Percentiles rank a stretch among this genome's conserved stretches.
phyloP scores from a whole-genome alignment of 1,140 invertebrate genomes.

The Cotesia chilonis region DNA sequence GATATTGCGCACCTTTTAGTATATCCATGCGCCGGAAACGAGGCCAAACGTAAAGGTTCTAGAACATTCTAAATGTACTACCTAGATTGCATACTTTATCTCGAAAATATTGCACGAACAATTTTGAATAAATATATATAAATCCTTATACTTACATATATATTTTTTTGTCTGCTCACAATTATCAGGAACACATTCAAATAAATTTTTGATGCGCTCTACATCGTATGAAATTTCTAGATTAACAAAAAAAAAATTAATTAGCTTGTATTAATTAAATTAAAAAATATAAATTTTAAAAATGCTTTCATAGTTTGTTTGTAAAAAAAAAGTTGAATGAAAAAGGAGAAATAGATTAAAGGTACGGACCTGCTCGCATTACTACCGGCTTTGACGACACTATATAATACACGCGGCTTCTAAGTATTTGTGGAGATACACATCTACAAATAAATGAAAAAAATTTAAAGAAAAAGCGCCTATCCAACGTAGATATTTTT shows the following conservation, averaged over 20 bases:
- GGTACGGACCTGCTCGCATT: slow-evolving; percentile 9
- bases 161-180: too few species aligned
- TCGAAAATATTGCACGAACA: background rate
- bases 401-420: background rate
- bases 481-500: background rate
- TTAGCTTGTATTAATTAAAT: too few species aligned
- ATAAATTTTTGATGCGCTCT: too few species aligned
- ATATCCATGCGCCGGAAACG: slow-evolving; percentile 51
- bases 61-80: slow-evolving; percentile 49
- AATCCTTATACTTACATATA: too few species aligned
- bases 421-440: background rate
- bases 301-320: background rate
- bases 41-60: slow-evolving; percentile 53
- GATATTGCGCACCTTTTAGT: slow-evolving; percentile 50
- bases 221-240: too few species aligned
- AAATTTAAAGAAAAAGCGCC: slow-evolving; percentile 20
- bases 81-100: slow-evolving; percentile 16
- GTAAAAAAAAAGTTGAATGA: background rate
- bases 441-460: slow-evolving; percentile 3
- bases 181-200: too few species aligned
- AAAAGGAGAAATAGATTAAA: slow-evolving; percentile 11
- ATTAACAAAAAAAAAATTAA: too few species aligned
- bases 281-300: too few species aligned
- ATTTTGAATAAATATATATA: background rate
- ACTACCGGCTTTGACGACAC: background rate